A percentile compares a stretch with the other conserved stretches of the same genome.
These are phyloP conservation scores for Trichopria drosophilae DNA, from an alignment of 2,888 invertebrate genomes.

Conservation along the genomic window DNA sequence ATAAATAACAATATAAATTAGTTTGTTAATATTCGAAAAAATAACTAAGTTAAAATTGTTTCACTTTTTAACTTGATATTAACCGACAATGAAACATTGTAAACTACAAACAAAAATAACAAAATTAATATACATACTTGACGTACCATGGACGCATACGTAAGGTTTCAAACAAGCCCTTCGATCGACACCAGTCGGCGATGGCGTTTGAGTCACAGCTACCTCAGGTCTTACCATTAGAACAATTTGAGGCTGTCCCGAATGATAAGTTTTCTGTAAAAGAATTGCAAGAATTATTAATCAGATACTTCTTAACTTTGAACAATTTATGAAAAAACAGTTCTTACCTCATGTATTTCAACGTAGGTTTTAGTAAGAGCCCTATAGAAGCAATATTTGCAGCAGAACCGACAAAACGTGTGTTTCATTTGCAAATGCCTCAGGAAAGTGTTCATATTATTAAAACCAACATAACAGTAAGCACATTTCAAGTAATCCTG, in stretches of 20 bases:
- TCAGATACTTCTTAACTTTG: background rate
- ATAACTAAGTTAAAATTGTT: no score
- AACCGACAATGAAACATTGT: background rate
- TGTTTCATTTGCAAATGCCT: conserved; percentile 68
- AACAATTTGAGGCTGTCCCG: conserved; percentile 22
- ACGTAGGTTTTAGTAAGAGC: conserved; percentile 66
- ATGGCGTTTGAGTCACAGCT: conserved; percentile 33
- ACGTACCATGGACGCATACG: conserved; percentile 49
- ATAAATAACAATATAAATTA: no score
- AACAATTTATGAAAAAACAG: conserved; percentile 17
- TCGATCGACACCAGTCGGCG: conserved; percentile 43
- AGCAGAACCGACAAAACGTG: conserved; percentile 66
- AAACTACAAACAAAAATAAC: conserved; percentile 1
- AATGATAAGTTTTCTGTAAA: conserved; percentile 39
- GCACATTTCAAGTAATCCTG: conserved; percentile 62
- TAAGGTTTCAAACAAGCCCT: conserved; percentile 47
- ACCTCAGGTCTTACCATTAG: conserved; percentile 35
- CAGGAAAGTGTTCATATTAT: conserved; percentile 58
- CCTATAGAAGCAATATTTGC: conserved; percentile 71
- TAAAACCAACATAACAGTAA: conserved; percentile 63
- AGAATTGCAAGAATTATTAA: conserved; percentile 9
- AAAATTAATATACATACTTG: background rate
- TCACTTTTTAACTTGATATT: no score
- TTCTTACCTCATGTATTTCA: conserved; percentile 62
- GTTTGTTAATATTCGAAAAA: no score